Conservation (phyloP, 2,888 invertebrate species). For the Drymonia ruficornis region DNA sequence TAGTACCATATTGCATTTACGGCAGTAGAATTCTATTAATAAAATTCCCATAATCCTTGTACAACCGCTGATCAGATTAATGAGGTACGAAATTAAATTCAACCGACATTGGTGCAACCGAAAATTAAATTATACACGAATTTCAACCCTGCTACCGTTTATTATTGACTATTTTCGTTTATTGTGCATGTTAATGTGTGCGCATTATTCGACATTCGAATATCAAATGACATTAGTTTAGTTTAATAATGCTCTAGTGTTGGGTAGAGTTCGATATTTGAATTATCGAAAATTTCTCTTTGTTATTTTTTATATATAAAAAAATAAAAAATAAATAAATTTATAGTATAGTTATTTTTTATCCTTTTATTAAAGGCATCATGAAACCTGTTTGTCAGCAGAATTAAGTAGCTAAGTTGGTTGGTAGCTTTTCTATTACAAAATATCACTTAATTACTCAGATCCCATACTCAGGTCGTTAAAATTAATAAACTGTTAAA, state of each 20-base stretch:
- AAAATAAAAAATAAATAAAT: too few species aligned
- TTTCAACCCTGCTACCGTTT: constrained; percentile 44
- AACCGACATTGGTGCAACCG: constrained; percentile 65
- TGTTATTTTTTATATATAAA: too few species aligned
- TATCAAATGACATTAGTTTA: constrained; percentile 66
- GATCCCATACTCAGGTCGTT: too few species aligned
- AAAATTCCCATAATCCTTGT: constrained; percentile 74
- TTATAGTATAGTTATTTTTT: too few species aligned
- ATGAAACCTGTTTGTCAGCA: too few species aligned
- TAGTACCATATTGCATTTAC: constrained; percentile 32
- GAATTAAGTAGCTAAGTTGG: too few species aligned
- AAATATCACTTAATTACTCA: too few species aligned
- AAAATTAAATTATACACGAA: constrained; percentile 33
- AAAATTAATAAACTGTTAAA: too few species aligned
- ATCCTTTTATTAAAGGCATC: too few species aligned
- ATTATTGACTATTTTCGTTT: constrained; percentile 51
- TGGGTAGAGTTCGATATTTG: neutral
- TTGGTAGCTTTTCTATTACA: too few species aligned
- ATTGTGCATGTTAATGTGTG: constrained; percentile 24
- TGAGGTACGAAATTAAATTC: constrained; percentile 78
- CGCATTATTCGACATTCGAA: constrained; percentile 53
- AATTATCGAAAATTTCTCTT: neutral
- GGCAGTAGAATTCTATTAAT: constrained; percentile 62
- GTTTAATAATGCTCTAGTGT: constrained; percentile 15
- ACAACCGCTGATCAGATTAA: constrained; percentile 72